Evolutionary conservation across 2,888 invertebrate species (phyloP).

Genomic region (Cantharis rufa): DNA sequence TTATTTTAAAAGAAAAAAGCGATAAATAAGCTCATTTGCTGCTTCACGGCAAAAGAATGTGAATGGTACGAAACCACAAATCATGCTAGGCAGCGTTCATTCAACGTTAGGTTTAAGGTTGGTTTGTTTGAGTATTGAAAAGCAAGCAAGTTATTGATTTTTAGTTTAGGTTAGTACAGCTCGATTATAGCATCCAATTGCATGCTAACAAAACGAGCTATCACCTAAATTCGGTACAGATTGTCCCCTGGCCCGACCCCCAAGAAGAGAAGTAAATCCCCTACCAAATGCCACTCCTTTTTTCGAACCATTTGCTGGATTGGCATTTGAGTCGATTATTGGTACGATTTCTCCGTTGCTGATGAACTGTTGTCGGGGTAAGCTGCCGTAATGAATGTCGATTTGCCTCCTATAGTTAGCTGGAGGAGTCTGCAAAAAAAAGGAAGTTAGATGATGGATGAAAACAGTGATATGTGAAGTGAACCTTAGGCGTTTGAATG

Average conservation of each 20-base stretch:
- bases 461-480: background rate
- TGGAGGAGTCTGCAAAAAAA: constrained; percentile 69
- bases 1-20: background rate
- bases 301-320: constrained; percentile 57
- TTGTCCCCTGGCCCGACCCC: constrained; percentile 74
- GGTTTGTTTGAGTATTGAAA: background rate
- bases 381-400: constrained; percentile 78
- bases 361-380: constrained; percentile 71
- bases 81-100: background rate
- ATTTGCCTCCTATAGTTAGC: constrained; percentile 74
- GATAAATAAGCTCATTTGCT: background rate
- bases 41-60: background rate
- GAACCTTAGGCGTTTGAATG: constrained; percentile 36
- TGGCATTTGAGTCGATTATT: constrained; percentile 54
- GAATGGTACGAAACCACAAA: background rate
- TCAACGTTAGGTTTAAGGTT: background rate
- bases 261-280: constrained; percentile 56
- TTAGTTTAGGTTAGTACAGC: constrained; percentile 29
- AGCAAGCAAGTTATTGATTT: background rate
- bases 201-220: constrained; percentile 44
- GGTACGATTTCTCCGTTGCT: constrained; percentile 49
- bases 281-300: constrained; percentile 79
- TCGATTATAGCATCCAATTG: constrained; percentile 28
- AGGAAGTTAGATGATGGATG: background rate
- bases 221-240: constrained; percentile 93